phyloP scores from a whole-genome alignment of 2,888 invertebrate species.

The Sipha maydis region DNA sequence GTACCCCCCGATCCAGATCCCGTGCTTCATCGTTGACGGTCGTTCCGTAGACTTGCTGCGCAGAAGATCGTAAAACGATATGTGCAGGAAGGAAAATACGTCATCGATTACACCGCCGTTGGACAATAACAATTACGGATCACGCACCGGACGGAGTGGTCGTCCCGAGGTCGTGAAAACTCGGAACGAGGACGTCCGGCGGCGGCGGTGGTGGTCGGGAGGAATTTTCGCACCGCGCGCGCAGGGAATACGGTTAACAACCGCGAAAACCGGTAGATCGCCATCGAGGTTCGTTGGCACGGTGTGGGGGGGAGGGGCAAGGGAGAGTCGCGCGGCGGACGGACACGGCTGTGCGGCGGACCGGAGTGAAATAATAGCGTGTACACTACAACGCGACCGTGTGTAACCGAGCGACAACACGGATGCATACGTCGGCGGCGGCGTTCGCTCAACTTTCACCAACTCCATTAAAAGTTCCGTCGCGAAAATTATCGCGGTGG shows the following conservation, averaged over 20 bases:
- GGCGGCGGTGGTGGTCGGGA: neutral
- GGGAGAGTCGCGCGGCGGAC: neutral
- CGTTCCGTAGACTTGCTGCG: too few species aligned
- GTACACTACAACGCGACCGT: neutral
- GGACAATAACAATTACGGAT: neutral
- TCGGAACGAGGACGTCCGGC: neutral
- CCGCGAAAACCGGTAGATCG: neutral
- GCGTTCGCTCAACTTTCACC: conserved; percentile 44
- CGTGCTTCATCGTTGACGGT: too few species aligned
- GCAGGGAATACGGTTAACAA: neutral
- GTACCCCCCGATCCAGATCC: too few species aligned
- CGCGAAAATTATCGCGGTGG: conserved; percentile 43
- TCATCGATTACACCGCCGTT: too few species aligned
- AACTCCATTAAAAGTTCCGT: conserved; percentile 59
- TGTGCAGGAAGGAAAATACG: too few species aligned
- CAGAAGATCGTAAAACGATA: too few species aligned
- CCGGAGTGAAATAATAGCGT: neutral
- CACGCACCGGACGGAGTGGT: neutral
- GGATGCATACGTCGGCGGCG: neutral
- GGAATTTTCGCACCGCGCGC: neutral
- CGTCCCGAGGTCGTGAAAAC: neutral
- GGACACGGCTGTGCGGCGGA: neutral
- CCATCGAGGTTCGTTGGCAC: neutral
- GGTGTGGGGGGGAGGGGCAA: neutral
- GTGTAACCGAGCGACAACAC: conserved; percentile 1